Base-by-base conservation (phyloP, 2,797 vertebrate species). In the Nothura maculosa region DNA sequence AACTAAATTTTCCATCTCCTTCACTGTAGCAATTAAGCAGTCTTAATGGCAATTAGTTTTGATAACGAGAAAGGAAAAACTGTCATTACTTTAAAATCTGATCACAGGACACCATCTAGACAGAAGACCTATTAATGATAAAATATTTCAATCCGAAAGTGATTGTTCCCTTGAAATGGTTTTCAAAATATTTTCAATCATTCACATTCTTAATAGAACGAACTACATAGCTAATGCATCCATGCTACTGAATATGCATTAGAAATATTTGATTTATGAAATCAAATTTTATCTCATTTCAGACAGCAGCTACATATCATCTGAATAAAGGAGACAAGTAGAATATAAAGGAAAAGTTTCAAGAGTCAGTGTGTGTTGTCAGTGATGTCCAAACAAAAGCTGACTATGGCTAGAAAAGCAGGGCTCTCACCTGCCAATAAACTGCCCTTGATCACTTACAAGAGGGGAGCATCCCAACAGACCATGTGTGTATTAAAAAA, bases 401-500 rank as follows among this genome's bases (percentile, higher is more conserved):
- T 89, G 80, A 94, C 97, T 96, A 93, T 67, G 94, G 94, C 97
- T 97, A 97, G 97, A 97, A 98, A 98, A 98, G 96, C 97, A 97
- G 97, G 97, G 97, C 97, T 98, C 97, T 97, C 97, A 98, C 97
- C 98, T 98, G 98, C 98, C 98, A 98, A 98, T 98, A 98, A 98
- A 98, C 99, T 98, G 97, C 98, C 98, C 98, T 98, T 98, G 98
- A 98, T 98, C 98, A 98, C 98, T 98, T 98, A 98, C 98, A 98
- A 98, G 98, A 98, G 98, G 98, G 97, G 96, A 95, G 79, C 96
- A 97, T 98, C 98, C 98, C 98, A 96, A 96, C 96, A 97, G 97
- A 98, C 97, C 96, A 70, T 87, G 82, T 92, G 96, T 97, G 98
- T 98, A 98, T 98, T 98, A 98, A 98, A 98, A 98, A 98, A 98